Conservation (phyloP, 23 tunicate species). For the Trididemnum clinides region DNA sequence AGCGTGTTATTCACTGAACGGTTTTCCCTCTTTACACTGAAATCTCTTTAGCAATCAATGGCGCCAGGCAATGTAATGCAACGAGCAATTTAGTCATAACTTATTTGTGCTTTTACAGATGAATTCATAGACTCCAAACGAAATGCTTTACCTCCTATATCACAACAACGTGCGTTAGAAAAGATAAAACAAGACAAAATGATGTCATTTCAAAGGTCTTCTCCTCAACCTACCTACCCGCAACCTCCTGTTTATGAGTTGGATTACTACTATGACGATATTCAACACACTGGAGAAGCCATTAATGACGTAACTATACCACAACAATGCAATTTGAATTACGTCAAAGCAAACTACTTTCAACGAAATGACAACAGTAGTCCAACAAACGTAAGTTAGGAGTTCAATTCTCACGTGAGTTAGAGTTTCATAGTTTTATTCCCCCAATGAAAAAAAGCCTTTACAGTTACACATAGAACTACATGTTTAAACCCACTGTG, state of each 20-base stretch:
- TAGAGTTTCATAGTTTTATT: too few species aligned
- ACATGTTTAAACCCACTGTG: too few species aligned
- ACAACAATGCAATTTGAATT: background rate
- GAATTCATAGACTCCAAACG: background rate
- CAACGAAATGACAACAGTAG: background rate
- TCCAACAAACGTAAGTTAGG: background rate
- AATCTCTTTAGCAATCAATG: background rate
- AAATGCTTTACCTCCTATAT: conserved; percentile 12
- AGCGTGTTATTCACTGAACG: too few species aligned
- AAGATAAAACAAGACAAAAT: background rate
- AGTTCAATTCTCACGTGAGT: too few species aligned
- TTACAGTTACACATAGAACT: too few species aligned
- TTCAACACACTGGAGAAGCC: conserved; percentile 10
- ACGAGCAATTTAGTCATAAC: too few species aligned
- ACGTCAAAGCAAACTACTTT: background rate
- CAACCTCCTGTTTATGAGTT: background rate
- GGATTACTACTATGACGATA: conserved; percentile 22
- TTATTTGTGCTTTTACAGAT: background rate
- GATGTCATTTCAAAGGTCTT: background rate
- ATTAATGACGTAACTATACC: background rate
- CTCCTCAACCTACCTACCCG: background rate
- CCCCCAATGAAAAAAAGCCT: too few species aligned
- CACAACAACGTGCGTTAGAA: background rate
- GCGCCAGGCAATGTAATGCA: background rate
- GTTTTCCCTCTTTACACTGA: too few species aligned